These are phyloP conservation scores for Portunus trituberculatus DNA, from an alignment of 1,140 invertebrate species.

Conservation along the genomic window DNA sequence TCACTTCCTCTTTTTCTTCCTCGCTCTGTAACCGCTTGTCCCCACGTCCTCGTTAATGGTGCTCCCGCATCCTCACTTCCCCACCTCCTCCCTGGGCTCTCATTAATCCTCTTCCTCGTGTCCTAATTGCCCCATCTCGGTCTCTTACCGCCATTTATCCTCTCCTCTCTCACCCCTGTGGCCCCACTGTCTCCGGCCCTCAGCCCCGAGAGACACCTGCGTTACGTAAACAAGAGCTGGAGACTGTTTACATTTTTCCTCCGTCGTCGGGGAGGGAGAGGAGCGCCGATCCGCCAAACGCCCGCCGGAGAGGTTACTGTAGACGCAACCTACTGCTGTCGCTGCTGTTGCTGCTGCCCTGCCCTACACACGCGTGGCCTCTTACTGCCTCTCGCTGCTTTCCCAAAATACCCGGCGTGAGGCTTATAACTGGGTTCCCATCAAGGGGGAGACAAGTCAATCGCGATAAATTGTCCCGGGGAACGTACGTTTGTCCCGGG, in stretches of 20 bases:
- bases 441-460: constrained; percentile 23
- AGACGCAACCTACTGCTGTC: background rate
- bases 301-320: background rate
- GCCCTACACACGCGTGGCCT: background rate
- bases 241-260: constrained; percentile 23
- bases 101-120: constrained; percentile 30
- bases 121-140: constrained; percentile 18
- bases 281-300: background rate
- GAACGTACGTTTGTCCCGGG: constrained; percentile 34
- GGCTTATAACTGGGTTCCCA: constrained; percentile 33
- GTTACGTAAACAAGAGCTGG: background rate
- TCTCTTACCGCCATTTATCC: background rate
- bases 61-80: background rate
- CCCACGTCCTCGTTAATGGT: constrained; percentile 7
- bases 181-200: background rate
- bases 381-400: background rate
- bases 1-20: background rate
- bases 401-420: background rate
- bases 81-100: background rate
- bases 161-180: background rate
- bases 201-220: background rate
- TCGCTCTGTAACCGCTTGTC: background rate
- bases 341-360: background rate
- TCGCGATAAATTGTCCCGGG: constrained; percentile 43
- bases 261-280: background rate